Percentiles rank a stretch among this genome's conserved stretches.
Conservation (phyloP, 23 tunicate species). For the Clavelina lepadiformis region DNA sequence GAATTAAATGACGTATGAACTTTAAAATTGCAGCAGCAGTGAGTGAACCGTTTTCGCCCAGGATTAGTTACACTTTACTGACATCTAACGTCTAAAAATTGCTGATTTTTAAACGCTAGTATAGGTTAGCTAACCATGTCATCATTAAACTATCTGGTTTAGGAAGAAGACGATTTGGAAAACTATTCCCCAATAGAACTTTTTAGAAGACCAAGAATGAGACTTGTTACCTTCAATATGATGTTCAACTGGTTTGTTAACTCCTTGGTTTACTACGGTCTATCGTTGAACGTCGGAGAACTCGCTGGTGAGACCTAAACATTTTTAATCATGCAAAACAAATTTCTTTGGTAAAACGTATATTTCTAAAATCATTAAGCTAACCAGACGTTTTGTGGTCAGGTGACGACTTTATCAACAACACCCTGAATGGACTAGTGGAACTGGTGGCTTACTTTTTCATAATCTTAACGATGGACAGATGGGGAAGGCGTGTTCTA, state of each 20-base stretch:
- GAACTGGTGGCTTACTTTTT: conserved; percentile 73
- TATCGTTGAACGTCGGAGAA: conserved; percentile 83
- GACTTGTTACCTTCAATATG: conserved; percentile 63
- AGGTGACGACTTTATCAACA: conserved; percentile 90
- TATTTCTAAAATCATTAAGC: no score
- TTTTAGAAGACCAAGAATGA: conserved; percentile 70
- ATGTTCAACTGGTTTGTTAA: conserved; percentile 90
- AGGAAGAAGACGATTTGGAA: neutral
- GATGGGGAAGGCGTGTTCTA: conserved; percentile 56
- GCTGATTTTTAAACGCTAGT: no score
- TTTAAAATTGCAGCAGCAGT: no score
- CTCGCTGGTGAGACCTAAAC: conserved; percentile 55
- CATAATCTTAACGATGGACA: conserved; percentile 66
- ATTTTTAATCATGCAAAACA: neutral
- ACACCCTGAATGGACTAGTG: conserved; percentile 82
- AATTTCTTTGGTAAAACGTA: neutral
- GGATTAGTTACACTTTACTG: no score
- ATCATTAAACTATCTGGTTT: no score
- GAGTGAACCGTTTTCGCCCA: no score
- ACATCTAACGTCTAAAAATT: no score
- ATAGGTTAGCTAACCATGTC: no score
- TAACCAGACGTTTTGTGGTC: conserved; percentile 4
- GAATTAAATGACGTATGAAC: no score
- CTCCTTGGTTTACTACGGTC: conserved; percentile 89
- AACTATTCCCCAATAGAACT: conserved; percentile 41